Percentiles rank a stretch among this genome's conserved stretches.
Evolutionary conservation across 2,113 vertebrate species (phyloP).

Genomic region (Phrynosoma blainvillii): DNA sequence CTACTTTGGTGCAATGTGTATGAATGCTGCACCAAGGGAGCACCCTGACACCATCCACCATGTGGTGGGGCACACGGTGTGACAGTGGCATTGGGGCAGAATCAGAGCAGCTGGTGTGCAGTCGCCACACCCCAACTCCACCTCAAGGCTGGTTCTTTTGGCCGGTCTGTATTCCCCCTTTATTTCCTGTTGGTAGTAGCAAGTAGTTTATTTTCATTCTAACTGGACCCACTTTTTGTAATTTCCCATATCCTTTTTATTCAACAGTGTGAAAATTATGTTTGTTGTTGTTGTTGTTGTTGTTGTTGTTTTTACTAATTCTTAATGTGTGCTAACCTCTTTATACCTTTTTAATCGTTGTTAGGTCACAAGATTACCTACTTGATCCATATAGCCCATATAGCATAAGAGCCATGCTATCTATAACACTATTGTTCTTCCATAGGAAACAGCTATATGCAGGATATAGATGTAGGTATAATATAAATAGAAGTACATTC

Average conservation of each 20-base stretch:
- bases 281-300: conserved; percentile 19
- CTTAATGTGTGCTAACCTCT: conserved; percentile 55
- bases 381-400: background rate
- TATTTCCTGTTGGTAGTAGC: conserved; percentile 55
- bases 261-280: conserved; percentile 54
- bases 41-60: too few relatives aligned
- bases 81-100: too few relatives aligned
- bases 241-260: conserved; percentile 55
- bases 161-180: background rate
- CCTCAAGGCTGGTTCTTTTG: too few relatives aligned
- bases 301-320: conserved; percentile 25
- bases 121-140: too few relatives aligned
- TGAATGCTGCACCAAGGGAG: too few relatives aligned
- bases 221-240: conserved; percentile 63
- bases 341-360: conserved; percentile 45
- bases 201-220: conserved; percentile 66
- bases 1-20: too few relatives aligned
- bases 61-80: too few relatives aligned
- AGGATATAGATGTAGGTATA: background rate
- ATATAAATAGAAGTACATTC: background rate
- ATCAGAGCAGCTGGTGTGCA: too few relatives aligned
- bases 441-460: background rate
- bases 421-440: background rate
- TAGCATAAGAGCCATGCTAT: background rate
- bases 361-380: conserved; percentile 34